Conservation (phyloP, 1,140 invertebrate species). For the Phortica variegata region DNA sequence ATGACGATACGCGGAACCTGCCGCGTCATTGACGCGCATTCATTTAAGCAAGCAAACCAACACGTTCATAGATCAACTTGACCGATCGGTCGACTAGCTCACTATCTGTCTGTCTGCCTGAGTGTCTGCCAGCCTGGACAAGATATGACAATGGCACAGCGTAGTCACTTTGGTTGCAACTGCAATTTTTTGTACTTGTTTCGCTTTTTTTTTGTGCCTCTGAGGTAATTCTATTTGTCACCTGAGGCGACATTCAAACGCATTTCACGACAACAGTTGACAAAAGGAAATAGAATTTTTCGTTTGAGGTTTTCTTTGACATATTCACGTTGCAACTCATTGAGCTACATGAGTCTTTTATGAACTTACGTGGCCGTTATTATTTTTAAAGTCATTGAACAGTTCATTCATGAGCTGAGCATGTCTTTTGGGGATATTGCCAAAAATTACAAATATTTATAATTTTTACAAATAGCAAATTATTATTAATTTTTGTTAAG, state of each 20-base stretch:
- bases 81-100: too few relatives aligned
- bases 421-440: constrained; percentile 22
- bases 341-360: constrained; percentile 10
- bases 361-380: neutral
- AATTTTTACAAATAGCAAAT: constrained; percentile 21
- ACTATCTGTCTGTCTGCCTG: constrained; percentile 8
- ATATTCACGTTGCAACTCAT: constrained; percentile 15
- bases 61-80: too few relatives aligned
- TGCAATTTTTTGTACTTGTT: too few relatives aligned
- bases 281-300: neutral
- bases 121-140: constrained; percentile 16
- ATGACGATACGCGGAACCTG: constrained; percentile 32
- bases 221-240: constrained; percentile 46
- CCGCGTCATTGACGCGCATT: constrained; percentile 37
- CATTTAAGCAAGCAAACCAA: neutral
- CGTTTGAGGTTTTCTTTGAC: constrained; percentile 38
- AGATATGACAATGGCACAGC: constrained; percentile 23
- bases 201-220: too few relatives aligned
- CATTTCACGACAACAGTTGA: too few relatives aligned
- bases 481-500: constrained; percentile 39
- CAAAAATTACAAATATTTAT: constrained; percentile 5
- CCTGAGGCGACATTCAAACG: constrained; percentile 45
- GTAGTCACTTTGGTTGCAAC: constrained; percentile 12
- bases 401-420: constrained; percentile 24
- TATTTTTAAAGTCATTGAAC: neutral